These are phyloP conservation scores for Ditula angustiorana DNA, from an alignment of 2,888 invertebrate species.

Conservation along the genomic window DNA sequence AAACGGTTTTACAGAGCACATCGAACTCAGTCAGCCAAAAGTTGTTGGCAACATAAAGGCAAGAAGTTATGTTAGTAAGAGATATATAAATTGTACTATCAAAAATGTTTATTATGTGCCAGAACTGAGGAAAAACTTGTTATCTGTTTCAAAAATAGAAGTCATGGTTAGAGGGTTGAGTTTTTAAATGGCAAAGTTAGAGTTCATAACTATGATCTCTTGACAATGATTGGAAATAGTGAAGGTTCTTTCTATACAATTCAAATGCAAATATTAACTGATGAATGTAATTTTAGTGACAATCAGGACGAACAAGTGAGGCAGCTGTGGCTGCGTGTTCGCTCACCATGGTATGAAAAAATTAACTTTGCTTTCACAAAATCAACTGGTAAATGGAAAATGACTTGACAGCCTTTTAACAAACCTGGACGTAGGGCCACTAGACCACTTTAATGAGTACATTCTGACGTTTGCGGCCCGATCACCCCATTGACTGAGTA, in stretches of 20 bases:
- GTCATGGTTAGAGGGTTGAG: constrained; percentile 6
- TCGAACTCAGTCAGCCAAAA: no score
- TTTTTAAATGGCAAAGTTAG: constrained; percentile 32
- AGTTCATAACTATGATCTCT: constrained; percentile 17
- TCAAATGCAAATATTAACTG: background rate
- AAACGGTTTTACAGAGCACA: no score
- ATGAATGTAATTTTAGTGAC: constrained; percentile 14
- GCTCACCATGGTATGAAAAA: constrained; percentile 8
- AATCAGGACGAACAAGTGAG: background rate
- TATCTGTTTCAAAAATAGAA: constrained; percentile 40
- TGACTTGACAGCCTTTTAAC: constrained; percentile 17
- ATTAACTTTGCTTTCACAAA: background rate
- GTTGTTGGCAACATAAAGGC: no score
- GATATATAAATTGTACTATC: constrained; percentile 12
- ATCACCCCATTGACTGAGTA: constrained; percentile 2
- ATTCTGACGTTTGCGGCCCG: constrained; percentile 18
- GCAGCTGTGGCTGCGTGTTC: constrained; percentile 17
- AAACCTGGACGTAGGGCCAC: constrained; percentile 11
- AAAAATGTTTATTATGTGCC: constrained; percentile 31
- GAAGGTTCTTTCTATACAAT: constrained; percentile 5
- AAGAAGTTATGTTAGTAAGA: no score
- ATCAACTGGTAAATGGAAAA: constrained; percentile 32
- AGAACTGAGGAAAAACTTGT: constrained; percentile 19
- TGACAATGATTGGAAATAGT: constrained; percentile 33
- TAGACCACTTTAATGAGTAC: constrained; percentile 26